These are phyloP conservation scores for Hydroisotoma schaefferi DNA, from an alignment of 2,888 invertebrate genomes.

Conservation along the genomic window DNA sequence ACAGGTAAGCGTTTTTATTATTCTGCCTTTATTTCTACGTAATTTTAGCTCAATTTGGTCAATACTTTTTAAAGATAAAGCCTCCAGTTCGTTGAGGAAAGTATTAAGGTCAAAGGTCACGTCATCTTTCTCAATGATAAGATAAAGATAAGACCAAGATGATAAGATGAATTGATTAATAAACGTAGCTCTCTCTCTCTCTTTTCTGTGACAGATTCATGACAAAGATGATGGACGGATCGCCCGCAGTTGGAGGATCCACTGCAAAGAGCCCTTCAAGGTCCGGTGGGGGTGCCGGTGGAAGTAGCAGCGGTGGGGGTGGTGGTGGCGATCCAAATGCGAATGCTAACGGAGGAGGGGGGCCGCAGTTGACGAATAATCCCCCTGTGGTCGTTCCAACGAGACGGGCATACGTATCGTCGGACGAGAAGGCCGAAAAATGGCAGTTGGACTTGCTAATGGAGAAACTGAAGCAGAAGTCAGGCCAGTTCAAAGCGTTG, in stretches of 20 bases:
- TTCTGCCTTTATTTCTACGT: too few species aligned
- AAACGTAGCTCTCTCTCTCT: too few species aligned
- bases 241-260: neutral
- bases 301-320: neutral
- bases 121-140: too few species aligned
- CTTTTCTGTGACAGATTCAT: too few species aligned
- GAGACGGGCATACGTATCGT: neutral
- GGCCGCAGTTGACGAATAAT: neutral
- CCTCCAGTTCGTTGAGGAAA: too few species aligned
- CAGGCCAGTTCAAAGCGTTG: slow-evolving; percentile 74
- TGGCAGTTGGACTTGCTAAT: slow-evolving; percentile 65
- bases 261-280: neutral
- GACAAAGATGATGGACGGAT: neutral
- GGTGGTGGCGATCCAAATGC: neutral
- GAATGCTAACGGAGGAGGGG: neutral
- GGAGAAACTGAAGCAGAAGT: slow-evolving; percentile 84
- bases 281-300: neutral
- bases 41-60: too few species aligned
- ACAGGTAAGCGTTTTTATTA: too few species aligned
- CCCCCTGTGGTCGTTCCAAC: neutral
- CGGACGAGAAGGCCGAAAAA: slow-evolving; percentile 22
- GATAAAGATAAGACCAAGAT: too few species aligned
- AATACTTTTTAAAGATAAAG: too few species aligned
- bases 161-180: too few species aligned
- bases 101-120: too few species aligned